phyloP scores from a whole-genome alignment of 2,113 vertebrate genomes.

The Nesospiza acunhae region DNA sequence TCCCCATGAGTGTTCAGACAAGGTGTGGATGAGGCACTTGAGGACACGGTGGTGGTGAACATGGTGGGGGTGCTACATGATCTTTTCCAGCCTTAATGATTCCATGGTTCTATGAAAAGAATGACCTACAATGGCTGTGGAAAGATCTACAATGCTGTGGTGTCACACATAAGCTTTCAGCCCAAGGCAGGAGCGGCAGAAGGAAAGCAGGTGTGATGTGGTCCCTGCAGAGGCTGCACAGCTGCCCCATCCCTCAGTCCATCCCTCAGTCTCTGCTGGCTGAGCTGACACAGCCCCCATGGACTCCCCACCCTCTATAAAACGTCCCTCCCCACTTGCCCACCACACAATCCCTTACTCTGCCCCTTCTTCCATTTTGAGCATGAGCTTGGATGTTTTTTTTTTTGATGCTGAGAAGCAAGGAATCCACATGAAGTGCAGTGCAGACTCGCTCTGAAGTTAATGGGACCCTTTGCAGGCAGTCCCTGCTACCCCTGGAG shows the following conservation, averaged over 20 bases:
- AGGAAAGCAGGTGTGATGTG: background rate
- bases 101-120: background rate
- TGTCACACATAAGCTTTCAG: background rate
- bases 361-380: background rate
- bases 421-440: background rate
- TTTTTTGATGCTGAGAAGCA: fast-evolving
- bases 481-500: background rate
- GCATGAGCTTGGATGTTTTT: background rate
- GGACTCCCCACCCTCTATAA: background rate
- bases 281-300: background rate
- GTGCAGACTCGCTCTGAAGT: background rate
- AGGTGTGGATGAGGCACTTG: too few relatives aligned
- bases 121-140: background rate
- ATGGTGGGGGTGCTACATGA: background rate
- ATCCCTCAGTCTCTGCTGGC: background rate
- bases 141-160: background rate
- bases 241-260: background rate
- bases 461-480: background rate
- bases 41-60: background rate
- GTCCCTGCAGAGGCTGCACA: background rate
- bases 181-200: background rate
- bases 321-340: fast-evolving
- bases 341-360: background rate
- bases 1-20: background rate
- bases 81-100: background rate